These are phyloP conservation scores for Ailurus styani DNA, from an alignment of 2,113 vertebrate species.

Conservation along the genomic window DNA sequence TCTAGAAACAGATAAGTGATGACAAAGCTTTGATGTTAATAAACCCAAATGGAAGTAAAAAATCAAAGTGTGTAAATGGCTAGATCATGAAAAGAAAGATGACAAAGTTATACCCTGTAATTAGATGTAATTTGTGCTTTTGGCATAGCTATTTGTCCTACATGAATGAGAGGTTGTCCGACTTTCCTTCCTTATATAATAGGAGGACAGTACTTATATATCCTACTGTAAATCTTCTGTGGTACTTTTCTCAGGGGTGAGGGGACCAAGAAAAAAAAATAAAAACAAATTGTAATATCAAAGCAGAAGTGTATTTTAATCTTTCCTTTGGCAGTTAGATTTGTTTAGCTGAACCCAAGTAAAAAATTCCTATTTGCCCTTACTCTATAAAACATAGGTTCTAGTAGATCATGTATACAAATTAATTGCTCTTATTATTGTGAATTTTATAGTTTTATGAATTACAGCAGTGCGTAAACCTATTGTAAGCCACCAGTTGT, in stretches of 20 bases:
- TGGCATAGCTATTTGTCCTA: constrained; percentile 82
- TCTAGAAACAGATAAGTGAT: constrained; percentile 83
- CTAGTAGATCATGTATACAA: not conserved
- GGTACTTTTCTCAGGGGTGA: not conserved
- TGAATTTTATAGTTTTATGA: not conserved
- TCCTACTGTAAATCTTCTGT: constrained; percentile 66
- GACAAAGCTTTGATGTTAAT: constrained; percentile 89
- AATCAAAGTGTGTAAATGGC: constrained; percentile 86
- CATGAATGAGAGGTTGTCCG: constrained; percentile 81
- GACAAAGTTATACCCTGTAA: constrained; percentile 84
- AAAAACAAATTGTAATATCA: not conserved
- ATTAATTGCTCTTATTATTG: constrained; percentile 4
- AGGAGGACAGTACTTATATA: constrained; percentile 66
- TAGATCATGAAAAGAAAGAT: constrained; percentile 85
- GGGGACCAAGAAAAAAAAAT: not conserved
- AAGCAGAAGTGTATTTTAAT: constrained; percentile 21
- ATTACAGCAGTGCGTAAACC: not conserved
- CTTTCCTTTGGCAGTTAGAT: not conserved
- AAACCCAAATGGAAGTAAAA: constrained; percentile 87
- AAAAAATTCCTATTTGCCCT: not conserved
- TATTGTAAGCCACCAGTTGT: not conserved
- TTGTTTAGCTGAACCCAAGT: constrained; percentile 16
- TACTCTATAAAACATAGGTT: not conserved
- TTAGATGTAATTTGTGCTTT: constrained; percentile 86
- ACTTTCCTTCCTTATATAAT: constrained; percentile 75